These are phyloP conservation scores for Heliconius eleuchia DNA, from an alignment of 1,140 invertebrate genomes.

Conservation along the genomic window DNA sequence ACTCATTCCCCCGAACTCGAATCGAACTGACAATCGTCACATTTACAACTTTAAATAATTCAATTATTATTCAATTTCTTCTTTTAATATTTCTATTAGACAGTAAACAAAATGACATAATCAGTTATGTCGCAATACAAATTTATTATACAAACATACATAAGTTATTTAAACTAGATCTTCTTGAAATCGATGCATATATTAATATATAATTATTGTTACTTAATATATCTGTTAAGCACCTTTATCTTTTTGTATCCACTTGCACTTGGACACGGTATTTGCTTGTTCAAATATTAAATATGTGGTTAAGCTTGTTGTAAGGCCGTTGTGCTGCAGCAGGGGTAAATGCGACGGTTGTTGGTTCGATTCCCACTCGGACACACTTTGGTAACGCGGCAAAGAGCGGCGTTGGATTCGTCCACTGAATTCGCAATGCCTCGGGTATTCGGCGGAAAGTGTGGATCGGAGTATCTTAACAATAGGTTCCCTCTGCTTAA, in stretches of 20 bases:
- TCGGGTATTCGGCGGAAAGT: too few species aligned
- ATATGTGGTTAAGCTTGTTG: too few species aligned
- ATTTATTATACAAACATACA: not conserved
- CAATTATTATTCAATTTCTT: not conserved
- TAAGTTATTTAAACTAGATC: conserved; percentile 3
- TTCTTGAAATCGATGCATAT: not conserved
- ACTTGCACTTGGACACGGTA: not conserved
- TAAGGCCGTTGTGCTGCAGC: too few species aligned
- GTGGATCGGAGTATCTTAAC: too few species aligned
- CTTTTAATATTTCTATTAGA: not conserved
- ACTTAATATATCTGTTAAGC: not conserved
- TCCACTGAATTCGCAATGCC: too few species aligned
- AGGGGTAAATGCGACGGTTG: too few species aligned
- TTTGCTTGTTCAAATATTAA: not conserved
- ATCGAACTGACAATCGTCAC: too few species aligned
- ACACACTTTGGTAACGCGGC: too few species aligned
- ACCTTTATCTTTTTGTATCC: not conserved
- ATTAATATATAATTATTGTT: not conserved
- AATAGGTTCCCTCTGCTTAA: too few species aligned
- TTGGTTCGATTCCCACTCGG: too few species aligned
- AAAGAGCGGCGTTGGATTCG: too few species aligned
- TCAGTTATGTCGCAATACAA: not conserved
- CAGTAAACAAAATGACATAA: not conserved
- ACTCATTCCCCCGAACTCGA: too few species aligned
- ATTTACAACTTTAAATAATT: not conserved